Percentiles rank a stretch among this genome's conserved stretches.
Conservation (phyloP, 1,140 invertebrate genomes). For the Apis cerana region DNA sequence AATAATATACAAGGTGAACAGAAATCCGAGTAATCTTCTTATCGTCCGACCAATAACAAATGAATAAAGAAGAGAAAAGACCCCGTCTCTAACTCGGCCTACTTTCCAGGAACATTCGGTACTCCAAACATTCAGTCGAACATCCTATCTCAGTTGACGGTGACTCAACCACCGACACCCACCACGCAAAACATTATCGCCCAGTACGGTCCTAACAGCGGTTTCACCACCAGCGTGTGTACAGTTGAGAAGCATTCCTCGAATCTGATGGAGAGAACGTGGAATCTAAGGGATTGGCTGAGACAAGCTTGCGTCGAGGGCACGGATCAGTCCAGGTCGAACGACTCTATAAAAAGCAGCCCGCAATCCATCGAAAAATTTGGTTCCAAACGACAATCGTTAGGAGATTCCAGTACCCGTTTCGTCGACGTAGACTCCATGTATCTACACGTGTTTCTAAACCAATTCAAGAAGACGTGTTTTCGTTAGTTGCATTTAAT, state of each 20-base stretch:
- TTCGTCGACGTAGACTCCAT: background rate
- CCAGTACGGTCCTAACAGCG: conserved; percentile 78
- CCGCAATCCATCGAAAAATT: background rate
- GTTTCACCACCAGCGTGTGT: conserved; percentile 79
- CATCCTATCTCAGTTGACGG: conserved; percentile 76
- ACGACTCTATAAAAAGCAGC: conserved; percentile 73
- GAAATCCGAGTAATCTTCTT: background rate
- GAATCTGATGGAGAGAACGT: conserved; percentile 84
- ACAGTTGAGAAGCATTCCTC: conserved; percentile 78
- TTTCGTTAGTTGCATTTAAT: background rate
- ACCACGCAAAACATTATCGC: conserved; percentile 80
- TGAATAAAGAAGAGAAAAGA: background rate
- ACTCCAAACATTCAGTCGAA: conserved; percentile 79
- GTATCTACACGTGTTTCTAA: conserved; percentile 10
- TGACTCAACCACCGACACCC: conserved; percentile 70
- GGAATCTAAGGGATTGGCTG: conserved; percentile 86
- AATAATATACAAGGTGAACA: conserved; percentile 71
- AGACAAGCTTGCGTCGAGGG: conserved; percentile 81
- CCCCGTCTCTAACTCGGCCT: background rate
- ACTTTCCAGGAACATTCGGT: conserved; percentile 71
- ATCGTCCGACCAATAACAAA: too few relatives aligned
- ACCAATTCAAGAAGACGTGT: conserved; percentile 15
- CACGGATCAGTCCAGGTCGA: conserved; percentile 77
- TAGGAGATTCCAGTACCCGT: background rate
- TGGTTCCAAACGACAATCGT: conserved; percentile 22